Percentiles rank a stretch among this genome's conserved stretches.
Conservation (phyloP, 1,140 invertebrate species). For the Lethocerus indicus region DNA sequence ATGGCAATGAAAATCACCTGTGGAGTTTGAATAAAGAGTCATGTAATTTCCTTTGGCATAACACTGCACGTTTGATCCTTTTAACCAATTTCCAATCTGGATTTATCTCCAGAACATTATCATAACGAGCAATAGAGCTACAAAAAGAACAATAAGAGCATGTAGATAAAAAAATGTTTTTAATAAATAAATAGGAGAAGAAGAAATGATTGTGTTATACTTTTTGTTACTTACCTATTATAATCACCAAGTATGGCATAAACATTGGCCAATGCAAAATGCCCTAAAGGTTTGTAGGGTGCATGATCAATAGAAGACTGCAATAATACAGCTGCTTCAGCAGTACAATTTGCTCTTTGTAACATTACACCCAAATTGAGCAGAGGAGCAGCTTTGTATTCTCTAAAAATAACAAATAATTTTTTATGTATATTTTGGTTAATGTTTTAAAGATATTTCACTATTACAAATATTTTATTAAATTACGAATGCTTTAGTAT, state of each 20-base stretch:
- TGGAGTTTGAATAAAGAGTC: slow-evolving; percentile 41
- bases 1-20: slow-evolving; percentile 31
- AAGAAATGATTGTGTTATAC: no score
- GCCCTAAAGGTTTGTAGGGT: slow-evolving; percentile 46
- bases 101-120: slow-evolving; percentile 47
- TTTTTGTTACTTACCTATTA: slow-evolving; percentile 24
- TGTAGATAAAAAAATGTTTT: no score
- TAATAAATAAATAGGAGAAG: no score
- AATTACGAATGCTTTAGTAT: no score
- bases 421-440: background rate
- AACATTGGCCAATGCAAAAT: slow-evolving; percentile 62
- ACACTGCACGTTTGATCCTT: slow-evolving; percentile 41
- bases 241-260: slow-evolving; percentile 49
- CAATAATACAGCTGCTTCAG: slow-evolving; percentile 63
- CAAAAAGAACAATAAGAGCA: no score
- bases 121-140: slow-evolving; percentile 41
- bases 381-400: slow-evolving; percentile 60
- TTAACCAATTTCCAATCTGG: slow-evolving; percentile 32
- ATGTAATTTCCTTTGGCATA: slow-evolving; percentile 51
- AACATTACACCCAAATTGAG: slow-evolving; percentile 68
- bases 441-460: background rate
- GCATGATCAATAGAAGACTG: slow-evolving; percentile 65
- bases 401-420: slow-evolving; percentile 24
- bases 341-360: slow-evolving; percentile 48
- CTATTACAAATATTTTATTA: background rate